Evolutionary conservation across 2,797 vertebrate species (phyloP), one percentile per base, ranked within the genome.

Genomic region (Sebastes glaucus): DNA sequence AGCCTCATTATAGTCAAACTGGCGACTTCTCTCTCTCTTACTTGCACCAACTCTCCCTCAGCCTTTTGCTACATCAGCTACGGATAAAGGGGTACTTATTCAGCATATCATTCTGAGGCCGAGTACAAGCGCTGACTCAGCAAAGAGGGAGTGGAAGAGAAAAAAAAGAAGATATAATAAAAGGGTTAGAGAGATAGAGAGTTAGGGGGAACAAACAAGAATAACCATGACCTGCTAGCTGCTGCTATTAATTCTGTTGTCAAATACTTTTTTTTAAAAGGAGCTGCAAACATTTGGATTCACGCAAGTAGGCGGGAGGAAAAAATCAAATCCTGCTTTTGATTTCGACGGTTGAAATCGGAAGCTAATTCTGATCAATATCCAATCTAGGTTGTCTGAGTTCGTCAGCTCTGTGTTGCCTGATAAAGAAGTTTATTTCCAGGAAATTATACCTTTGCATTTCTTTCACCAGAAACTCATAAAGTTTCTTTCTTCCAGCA

Each of bases 71-170:
- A 74, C 60, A 78, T 89, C 88, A 91, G 90, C 90, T 59, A 14
- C 6, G 38, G 62, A 85, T 84, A 76, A 70, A 71, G 80, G 78
- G 25, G 49, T 30, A 77, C 86, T 80, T 87, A 86, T 84, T 94
- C 87, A 90, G 86, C 85, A 86, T 73, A 84, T 81, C 79, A 83
- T 78, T 78, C 73, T 70, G 65, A 80, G 71, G 52, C 61, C 72
- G 69, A 59, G 77, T 74, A 62, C 76, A 88, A 80, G 59, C 62
- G 42, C 88, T 84, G 89, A 93, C 77, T 91, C 90, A 88, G 89
- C 87, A 84, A 65, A 55, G 80, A 84, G 32, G 27, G 63, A 63
- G 52, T 1, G 22, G 9, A 71, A 25, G 25, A 72, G 5, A 27
- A 78, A 86, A 65, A 13, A 60, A 32, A 13, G 56, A 23, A 60